Evolutionary conservation across 2,113 vertebrate species (phyloP).

Genomic region (Camelus dromedarius): DNA sequence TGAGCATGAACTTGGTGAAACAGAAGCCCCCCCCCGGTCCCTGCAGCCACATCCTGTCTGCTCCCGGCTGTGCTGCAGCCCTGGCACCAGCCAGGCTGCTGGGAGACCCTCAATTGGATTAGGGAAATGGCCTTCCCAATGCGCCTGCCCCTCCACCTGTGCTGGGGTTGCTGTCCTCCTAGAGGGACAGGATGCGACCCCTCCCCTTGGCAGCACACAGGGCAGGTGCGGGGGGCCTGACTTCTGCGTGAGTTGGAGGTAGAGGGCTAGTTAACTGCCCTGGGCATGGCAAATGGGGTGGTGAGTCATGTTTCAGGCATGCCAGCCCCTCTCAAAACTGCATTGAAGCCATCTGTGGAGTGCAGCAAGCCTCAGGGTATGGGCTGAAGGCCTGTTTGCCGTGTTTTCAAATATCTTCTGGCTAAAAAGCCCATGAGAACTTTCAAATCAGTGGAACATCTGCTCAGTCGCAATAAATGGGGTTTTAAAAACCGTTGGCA

Average conservation of each 20-base stretch:
- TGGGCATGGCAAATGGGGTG: not conserved
- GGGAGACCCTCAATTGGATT: not conserved
- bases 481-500: constrained; percentile 76
- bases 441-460: constrained; percentile 60
- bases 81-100: not conserved
- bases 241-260: no score
- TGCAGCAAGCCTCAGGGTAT: fast-evolving
- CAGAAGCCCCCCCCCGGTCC: not conserved
- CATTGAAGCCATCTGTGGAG: fast-evolving
- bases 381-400: not conserved
- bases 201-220: no score
- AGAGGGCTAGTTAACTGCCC: fast-evolving
- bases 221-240: not conserved
- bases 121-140: not conserved
- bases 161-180: fast-evolving
- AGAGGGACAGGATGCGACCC: not conserved
- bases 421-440: constrained; percentile 64
- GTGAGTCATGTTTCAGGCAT: no score
- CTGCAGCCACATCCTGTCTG: not conserved
- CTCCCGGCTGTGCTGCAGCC: fast-evolving
- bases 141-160: not conserved
- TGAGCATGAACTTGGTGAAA: not conserved
- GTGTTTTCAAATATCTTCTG: not conserved
- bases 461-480: constrained; percentile 65
- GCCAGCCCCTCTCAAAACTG: not conserved